Evolutionary conservation across 1,140 invertebrate genomes (phyloP), one percentile per base, ranked within the genome.

Genomic region (Listronotus oregonensis): DNA sequence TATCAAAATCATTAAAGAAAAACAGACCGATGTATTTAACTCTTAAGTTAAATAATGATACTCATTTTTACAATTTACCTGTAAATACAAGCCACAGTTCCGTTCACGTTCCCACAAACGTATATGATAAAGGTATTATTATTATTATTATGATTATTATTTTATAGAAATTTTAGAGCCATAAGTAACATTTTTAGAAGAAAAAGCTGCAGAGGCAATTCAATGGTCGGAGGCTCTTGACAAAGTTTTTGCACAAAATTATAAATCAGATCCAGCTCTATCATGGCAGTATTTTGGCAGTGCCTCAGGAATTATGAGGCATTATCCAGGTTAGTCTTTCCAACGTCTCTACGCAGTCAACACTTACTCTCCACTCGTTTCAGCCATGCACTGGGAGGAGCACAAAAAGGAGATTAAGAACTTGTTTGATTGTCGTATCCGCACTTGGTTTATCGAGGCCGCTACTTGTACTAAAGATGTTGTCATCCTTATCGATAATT

Each of bases 201-300:
- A 79, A 0, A 79, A 85, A 21, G 86, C 92, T 0, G 67, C 86
- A 37, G 87, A 90, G 72, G 88, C 90, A 0, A 92, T 97, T 51
- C 81, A 87, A 73, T 97, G 95, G 94, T 95, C 95, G 0, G 89
- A 92, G 75, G 80, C 79, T 6, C 80, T 99, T 42, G 93, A 97
- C 75, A 83, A 90, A 32, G 86, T 90, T 0, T 99, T 98, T 78
- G 83, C 80, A 50, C 86, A 90, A 71, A 98, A 98, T 80, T 93
- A 93, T 71, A 85, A 90, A 59, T 86, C 89, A 4, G 94, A 98
- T 85, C 92, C 93, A 3, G 90, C 93, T 0, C 81, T 98, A 9
- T 89, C 91, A 0, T 98, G 95, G 95, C 96, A 99, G 80, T 98
- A 97, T 78, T 98, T 98, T 80, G 94, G 95, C 14, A 95, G 93